These are phyloP conservation scores for Dendroctonus valens DNA, from an alignment of 1,140 invertebrate species.

Conservation along the genomic window DNA sequence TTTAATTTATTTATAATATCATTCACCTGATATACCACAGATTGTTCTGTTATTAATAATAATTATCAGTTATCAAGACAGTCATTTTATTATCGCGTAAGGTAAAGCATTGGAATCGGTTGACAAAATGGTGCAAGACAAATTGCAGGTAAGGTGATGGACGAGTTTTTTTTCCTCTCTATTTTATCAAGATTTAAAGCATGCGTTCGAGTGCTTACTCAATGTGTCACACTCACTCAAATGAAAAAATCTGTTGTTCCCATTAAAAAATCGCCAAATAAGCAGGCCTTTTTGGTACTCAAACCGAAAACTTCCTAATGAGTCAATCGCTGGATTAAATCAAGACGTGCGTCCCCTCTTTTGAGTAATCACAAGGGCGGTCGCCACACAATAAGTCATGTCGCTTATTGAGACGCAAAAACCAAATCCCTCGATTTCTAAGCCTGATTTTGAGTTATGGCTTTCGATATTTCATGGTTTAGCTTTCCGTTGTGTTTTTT, in stretches of 20 bases:
- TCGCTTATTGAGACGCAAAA: slow-evolving; percentile 12
- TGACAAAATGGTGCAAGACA: slow-evolving; percentile 18
- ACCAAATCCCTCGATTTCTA: slow-evolving; percentile 11
- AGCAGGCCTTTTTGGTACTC: too few relatives aligned
- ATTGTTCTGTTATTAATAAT: slow-evolving; percentile 31
- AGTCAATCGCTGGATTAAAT: slow-evolving; percentile 14
- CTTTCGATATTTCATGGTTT: slow-evolving; percentile 15
- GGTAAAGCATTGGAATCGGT: slow-evolving; percentile 3
- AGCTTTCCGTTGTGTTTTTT: neutral
- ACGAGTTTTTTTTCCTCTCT: too few relatives aligned
- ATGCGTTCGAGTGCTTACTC: too few relatives aligned
- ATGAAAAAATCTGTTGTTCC: too few relatives aligned
- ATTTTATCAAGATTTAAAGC: too few relatives aligned
- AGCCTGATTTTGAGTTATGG: slow-evolving; percentile 19
- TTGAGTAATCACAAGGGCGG: neutral
- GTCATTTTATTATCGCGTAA: slow-evolving; percentile 30
- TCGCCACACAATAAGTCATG: slow-evolving; percentile 8
- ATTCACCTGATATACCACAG: slow-evolving; percentile 26
- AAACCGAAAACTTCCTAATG: slow-evolving; percentile 16
- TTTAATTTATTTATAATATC: slow-evolving; percentile 36
- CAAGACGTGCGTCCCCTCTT: slow-evolving; percentile 6
- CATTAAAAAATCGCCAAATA: too few relatives aligned
- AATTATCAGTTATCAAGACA: slow-evolving; percentile 29
- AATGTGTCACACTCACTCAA: too few relatives aligned
- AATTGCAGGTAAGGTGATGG: too few relatives aligned